A percentile compares a stretch with the other conserved stretches of the same genome.
Conservation (phyloP, 1,140 invertebrate species). For the Glossosoma conforme region DNA sequence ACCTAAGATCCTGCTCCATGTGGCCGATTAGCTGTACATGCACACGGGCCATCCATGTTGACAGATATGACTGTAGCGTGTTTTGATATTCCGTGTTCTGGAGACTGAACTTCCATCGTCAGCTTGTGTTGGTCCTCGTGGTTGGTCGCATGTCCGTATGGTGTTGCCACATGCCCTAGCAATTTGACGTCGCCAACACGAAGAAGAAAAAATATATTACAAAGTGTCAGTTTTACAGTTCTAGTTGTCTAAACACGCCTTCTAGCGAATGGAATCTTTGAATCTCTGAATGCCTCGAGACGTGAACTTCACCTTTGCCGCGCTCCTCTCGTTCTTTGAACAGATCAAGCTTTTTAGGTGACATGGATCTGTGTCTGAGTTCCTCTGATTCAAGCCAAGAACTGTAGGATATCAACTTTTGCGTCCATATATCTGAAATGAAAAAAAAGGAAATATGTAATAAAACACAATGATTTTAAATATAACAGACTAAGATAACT, state of each 20-base stretch:
- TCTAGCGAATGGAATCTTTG: conserved; percentile 21
- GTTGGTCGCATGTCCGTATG: no score
- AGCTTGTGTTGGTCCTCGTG: no score
- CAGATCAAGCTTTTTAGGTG: conserved; percentile 12
- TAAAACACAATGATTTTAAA: not conserved
- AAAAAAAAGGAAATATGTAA: conserved; percentile 4
- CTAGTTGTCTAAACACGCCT: conserved; percentile 22
- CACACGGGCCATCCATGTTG: no score
- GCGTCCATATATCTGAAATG: conserved; percentile 24
- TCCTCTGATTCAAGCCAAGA: conserved; percentile 25
- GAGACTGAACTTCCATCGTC: no score
- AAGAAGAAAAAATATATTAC: no score
- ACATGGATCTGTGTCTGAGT: conserved; percentile 11
- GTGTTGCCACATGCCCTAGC: no score
- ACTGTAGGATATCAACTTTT: conserved; percentile 18
- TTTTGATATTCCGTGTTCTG: no score
- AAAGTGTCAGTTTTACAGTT: conserved; percentile 15
- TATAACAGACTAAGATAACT: no score
- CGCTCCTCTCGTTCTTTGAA: conserved; percentile 12
- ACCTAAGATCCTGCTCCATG: no score
- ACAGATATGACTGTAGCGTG: no score
- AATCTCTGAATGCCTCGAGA: conserved; percentile 18
- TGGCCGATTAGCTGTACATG: no score
- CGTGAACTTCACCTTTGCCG: conserved; percentile 1
- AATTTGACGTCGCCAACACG: no score